phyloP scores from a whole-genome alignment of 1,140 invertebrate genomes.

The Cydia splendana region DNA sequence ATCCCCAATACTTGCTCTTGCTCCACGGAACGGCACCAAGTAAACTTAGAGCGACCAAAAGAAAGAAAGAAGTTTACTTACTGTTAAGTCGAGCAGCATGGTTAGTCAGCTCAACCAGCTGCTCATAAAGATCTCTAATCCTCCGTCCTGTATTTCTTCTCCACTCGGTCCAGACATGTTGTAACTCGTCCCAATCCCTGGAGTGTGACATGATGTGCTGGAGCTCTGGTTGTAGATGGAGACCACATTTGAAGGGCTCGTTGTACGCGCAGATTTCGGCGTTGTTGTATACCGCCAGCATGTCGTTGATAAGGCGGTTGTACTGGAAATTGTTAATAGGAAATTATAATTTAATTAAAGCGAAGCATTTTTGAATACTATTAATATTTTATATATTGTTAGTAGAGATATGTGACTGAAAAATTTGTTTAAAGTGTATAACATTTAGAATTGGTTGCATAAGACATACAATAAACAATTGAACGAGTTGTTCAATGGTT shows the following conservation, averaged over 20 bases:
- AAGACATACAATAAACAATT: too few relatives aligned
- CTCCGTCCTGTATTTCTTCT: constrained; percentile 88
- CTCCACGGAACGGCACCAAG: too few relatives aligned
- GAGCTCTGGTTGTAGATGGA: constrained; percentile 90
- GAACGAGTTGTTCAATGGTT: too few relatives aligned
- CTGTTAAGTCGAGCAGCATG: constrained; percentile 93
- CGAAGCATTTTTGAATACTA: too few relatives aligned
- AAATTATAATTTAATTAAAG: too few relatives aligned
- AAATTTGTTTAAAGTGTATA: too few relatives aligned
- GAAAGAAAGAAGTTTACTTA: too few relatives aligned
- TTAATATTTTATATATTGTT: too few relatives aligned
- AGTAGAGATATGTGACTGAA: too few relatives aligned
- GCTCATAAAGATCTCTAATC: constrained; percentile 90
- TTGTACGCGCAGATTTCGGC: constrained; percentile 92
- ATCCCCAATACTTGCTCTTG: too few relatives aligned
- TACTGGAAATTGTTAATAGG: constrained; percentile 82
- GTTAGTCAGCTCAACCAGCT: constrained; percentile 91
- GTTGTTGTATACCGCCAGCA: constrained; percentile 93
- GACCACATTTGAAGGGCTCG: constrained; percentile 89
- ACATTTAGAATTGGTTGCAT: too few relatives aligned
- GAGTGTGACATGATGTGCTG: constrained; percentile 86
- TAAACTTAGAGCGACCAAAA: too few relatives aligned
- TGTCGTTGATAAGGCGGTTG: constrained; percentile 91
- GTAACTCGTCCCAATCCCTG: constrained; percentile 91
- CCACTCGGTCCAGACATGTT: constrained; percentile 94